Evolutionary conservation across 1,140 invertebrate species (phyloP).

Genomic region (Achroia grisella): DNA sequence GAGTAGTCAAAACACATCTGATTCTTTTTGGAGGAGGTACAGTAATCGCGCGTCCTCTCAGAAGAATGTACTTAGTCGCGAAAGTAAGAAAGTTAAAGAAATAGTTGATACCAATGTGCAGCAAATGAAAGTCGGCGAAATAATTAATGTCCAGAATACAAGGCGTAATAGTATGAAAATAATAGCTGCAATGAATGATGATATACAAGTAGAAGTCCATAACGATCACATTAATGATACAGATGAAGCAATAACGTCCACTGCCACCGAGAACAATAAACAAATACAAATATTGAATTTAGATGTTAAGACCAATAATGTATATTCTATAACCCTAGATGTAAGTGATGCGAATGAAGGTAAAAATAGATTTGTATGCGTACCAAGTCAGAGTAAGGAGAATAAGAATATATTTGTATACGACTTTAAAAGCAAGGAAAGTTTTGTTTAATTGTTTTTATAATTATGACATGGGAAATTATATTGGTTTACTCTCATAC

Average conservation of each 20-base stretch:
- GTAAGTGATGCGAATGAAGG: conserved; percentile 41
- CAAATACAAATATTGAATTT: conserved; percentile 68
- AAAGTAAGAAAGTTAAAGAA: conserved; percentile 54
- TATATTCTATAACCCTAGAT: conserved; percentile 64
- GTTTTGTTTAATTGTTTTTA: conserved; percentile 46
- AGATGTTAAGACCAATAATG: conserved; percentile 65
- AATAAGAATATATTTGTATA: conserved; percentile 68
- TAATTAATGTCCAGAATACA: conserved; percentile 65
- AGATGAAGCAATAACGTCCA: conserved; percentile 14
- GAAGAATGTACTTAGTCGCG: conserved; percentile 53
- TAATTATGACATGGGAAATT: too few relatives aligned
- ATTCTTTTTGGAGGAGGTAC: conserved; percentile 70
- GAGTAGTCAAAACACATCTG: conserved; percentile 66
- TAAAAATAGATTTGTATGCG: conserved; percentile 53
- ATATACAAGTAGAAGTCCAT: conserved; percentile 45
- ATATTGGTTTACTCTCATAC: too few relatives aligned
- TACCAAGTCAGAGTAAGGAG: conserved; percentile 43
- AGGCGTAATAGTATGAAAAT: conserved; percentile 71
- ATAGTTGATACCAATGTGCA: conserved; percentile 41
- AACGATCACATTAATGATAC: conserved; percentile 16
- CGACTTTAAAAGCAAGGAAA: conserved; percentile 67
- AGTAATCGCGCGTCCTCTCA: conserved; percentile 66
- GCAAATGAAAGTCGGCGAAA: conserved; percentile 62
- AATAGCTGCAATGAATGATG: conserved; percentile 54
- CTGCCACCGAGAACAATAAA: conserved; percentile 52